These are phyloP conservation scores for Pseudochaenichthys georgianus DNA, from an alignment of 2,797 vertebrate species.

Conservation along the genomic window DNA sequence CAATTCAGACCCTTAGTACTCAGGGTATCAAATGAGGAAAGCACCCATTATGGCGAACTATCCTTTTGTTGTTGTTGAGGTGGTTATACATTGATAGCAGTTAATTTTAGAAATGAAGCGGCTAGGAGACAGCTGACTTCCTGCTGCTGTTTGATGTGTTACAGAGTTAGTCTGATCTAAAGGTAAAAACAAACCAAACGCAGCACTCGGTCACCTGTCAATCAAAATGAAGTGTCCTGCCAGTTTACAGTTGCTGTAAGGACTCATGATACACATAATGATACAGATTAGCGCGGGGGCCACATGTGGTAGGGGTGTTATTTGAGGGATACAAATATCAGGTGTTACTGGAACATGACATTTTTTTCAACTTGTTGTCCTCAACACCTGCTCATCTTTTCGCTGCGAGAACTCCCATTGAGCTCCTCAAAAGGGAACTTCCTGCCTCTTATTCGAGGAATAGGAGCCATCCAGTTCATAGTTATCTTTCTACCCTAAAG, in stretches of 20 bases:
- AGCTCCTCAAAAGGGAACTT: not conserved
- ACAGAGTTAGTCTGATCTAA: constrained; percentile 7
- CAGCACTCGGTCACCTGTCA: constrained; percentile 13
- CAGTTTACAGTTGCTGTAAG: not conserved
- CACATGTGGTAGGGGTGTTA: not conserved
- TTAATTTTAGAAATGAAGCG: not conserved
- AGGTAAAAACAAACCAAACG: not conserved
- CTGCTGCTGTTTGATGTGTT: not conserved
- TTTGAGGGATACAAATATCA: not conserved
- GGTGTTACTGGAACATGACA: not conserved
- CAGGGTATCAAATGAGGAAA: not conserved
- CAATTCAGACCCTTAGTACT: not conserved
- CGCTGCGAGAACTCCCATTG: not conserved
- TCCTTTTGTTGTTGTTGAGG: too few species aligned
- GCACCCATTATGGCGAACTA: too few species aligned
- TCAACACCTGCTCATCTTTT: not conserved
- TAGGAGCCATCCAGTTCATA: too few species aligned
- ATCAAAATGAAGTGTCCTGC: not conserved
- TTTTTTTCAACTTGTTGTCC: not conserved
- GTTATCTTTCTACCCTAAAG: too few species aligned
- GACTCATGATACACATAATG: not conserved
- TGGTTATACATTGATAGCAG: too few species aligned
- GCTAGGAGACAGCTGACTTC: not conserved
- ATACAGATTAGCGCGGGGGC: not conserved
- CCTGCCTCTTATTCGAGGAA: not conserved